These are phyloP conservation scores for Thyatira batis DNA, from an alignment of 2,888 invertebrate genomes.

Conservation along the genomic window DNA sequence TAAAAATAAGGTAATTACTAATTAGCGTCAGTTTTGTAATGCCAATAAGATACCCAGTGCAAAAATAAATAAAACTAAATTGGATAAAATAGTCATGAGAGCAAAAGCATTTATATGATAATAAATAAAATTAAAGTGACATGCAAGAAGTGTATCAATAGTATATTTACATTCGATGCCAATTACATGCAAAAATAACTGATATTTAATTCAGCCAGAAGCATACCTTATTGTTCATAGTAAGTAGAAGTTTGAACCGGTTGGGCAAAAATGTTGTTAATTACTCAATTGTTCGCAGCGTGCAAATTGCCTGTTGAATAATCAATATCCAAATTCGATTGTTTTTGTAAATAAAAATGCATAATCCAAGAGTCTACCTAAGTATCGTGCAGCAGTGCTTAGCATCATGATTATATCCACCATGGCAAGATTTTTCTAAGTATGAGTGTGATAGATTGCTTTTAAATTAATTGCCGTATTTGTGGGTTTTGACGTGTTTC, in stretches of 20 bases:
- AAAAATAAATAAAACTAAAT: too few species aligned
- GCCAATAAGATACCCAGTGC: too few species aligned
- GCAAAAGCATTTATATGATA: too few species aligned
- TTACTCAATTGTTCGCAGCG: conserved; percentile 30
- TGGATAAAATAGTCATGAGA: too few species aligned
- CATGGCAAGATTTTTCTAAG: too few species aligned
- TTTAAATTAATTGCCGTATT: too few species aligned
- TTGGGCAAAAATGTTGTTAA: conserved; percentile 29
- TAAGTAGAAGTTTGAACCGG: conserved; percentile 10
- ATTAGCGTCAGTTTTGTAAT: too few species aligned
- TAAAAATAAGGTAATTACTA: too few species aligned
- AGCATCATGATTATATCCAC: too few species aligned
- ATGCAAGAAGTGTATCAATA: neutral
- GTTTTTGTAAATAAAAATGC: neutral
- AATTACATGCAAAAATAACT: neutral
- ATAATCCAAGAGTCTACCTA: neutral
- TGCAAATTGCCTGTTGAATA: neutral
- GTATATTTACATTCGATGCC: neutral
- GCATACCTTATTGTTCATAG: conserved; percentile 18
- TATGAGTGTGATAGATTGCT: too few species aligned
- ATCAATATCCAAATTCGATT: neutral
- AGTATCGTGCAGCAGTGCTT: too few species aligned
- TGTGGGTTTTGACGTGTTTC: too few species aligned
- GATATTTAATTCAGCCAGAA: neutral
- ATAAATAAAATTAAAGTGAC: neutral